These are phyloP conservation scores for Chaetophractus vellerosus DNA, from an alignment of 2,797 vertebrate species.

Conservation along the genomic window DNA sequence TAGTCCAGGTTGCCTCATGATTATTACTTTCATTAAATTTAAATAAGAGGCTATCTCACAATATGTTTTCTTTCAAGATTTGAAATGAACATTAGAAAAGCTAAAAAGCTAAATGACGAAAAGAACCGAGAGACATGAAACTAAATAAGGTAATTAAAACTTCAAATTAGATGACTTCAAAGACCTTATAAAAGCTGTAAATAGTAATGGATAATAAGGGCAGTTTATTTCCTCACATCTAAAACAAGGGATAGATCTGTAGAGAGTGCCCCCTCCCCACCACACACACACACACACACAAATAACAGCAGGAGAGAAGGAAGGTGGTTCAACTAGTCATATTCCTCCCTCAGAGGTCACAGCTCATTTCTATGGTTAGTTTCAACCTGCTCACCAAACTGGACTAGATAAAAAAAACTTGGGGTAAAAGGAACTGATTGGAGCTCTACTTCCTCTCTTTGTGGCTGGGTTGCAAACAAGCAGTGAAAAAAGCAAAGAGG, in stretches of 20 bases:
- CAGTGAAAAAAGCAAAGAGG: background rate
- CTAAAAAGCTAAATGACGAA: conserved; percentile 56
- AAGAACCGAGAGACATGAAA: background rate
- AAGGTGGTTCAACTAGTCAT: background rate
- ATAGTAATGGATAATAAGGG: background rate
- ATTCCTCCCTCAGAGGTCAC: background rate
- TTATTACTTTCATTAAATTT: background rate
- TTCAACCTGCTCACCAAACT: background rate
- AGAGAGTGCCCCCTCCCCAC: background rate
- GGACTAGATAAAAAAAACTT: background rate
- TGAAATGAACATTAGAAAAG: conserved; percentile 33
- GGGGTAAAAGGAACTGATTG: background rate
- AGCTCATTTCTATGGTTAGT: background rate
- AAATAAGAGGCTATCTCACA: background rate
- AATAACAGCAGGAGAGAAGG: background rate
- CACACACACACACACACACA: background rate
- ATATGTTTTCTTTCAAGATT: background rate
- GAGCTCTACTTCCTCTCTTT: background rate
- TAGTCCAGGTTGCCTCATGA: background rate
- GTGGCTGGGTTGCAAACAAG: background rate
- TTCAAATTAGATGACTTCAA: background rate
- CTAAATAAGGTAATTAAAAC: background rate
- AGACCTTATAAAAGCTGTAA: background rate
- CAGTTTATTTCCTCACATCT: background rate
- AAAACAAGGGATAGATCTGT: background rate